phyloP scores from a whole-genome alignment of 2,888 invertebrate genomes.

The Drosophila demipolita region DNA sequence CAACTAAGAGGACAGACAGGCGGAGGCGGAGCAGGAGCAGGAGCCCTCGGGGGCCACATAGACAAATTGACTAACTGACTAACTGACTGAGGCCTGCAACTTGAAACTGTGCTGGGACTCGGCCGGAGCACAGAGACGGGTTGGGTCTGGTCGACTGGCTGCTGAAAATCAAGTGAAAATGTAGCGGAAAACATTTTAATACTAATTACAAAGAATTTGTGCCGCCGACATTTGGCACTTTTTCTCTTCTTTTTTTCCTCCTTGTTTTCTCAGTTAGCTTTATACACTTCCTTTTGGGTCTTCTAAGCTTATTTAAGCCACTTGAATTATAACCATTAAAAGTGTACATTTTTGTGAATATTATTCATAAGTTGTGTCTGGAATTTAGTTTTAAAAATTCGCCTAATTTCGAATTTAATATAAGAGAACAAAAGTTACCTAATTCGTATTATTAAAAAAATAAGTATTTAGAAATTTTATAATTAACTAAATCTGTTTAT shows the following conservation, averaged over 20 bases:
- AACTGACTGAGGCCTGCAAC: slow-evolving; percentile 56
- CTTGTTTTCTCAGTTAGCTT: slow-evolving; percentile 7
- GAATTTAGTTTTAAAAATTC: not conserved
- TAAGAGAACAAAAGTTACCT: not conserved
- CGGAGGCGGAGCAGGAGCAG: slow-evolving; percentile 22
- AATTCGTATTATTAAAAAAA: too few relatives aligned
- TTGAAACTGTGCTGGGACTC: slow-evolving; percentile 8
- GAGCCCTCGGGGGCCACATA: slow-evolving; percentile 63
- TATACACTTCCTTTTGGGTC: slow-evolving; percentile 28
- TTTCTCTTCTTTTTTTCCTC: slow-evolving; percentile 48
- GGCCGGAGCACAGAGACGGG: not conserved
- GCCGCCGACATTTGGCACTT: slow-evolving; percentile 72
- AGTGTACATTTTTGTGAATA: not conserved
- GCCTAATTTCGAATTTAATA: not conserved
- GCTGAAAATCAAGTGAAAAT: slow-evolving; percentile 76
- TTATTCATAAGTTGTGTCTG: not conserved
- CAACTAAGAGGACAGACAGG: slow-evolving; percentile 3
- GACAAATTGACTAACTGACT: slow-evolving; percentile 79
- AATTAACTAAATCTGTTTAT: not conserved
- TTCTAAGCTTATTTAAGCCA: not conserved
- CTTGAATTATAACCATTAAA: not conserved
- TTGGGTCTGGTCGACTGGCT: slow-evolving; percentile 39
- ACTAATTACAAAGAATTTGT: slow-evolving; percentile 82
- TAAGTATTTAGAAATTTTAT: too few relatives aligned
- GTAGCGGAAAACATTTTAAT: slow-evolving; percentile 80